These are phyloP conservation scores for Gasterosteus aculeatus DNA, from an alignment of 2,113 vertebrate genomes.

Conservation along the genomic window DNA sequence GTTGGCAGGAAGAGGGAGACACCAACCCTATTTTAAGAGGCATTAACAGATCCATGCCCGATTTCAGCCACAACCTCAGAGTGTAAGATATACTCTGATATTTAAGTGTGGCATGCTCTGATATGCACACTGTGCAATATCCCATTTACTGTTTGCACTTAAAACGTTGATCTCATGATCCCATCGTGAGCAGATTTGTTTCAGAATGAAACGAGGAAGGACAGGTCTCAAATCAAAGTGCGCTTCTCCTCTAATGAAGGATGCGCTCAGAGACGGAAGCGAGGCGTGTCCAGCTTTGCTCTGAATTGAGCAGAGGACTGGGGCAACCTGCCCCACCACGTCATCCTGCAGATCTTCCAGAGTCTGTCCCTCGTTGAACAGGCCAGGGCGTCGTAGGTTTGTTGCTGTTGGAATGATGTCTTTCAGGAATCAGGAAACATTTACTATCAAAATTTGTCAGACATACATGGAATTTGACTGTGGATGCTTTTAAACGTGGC, in stretches of 20 bases:
- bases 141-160: background rate
- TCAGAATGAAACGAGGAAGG: constrained; percentile 85
- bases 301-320: constrained; percentile 76
- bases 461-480: too few species aligned
- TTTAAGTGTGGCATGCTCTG: background rate
- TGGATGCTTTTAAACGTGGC: too few species aligned
- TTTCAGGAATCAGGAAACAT: constrained; percentile 62
- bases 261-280: constrained; percentile 80
- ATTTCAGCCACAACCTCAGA: background rate
- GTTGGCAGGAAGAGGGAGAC: background rate
- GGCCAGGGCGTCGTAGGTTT: constrained; percentile 87
- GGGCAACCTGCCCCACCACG: constrained; percentile 85
- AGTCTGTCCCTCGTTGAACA: constrained; percentile 88
- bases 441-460: too few species aligned
- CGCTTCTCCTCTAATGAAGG: constrained; percentile 64
- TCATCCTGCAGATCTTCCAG: constrained; percentile 87
- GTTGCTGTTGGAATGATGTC: constrained; percentile 88
- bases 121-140: background rate
- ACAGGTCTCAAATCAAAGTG: constrained; percentile 70
- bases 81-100: background rate
- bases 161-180: background rate
- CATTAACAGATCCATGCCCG: background rate
- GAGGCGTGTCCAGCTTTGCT: background rate
- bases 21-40: background rate
- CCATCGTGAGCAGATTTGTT: constrained; percentile 15